Evolutionary conservation across 2,113 vertebrate genomes (phyloP).

Genomic region (Corythornis madagascariensis): DNA sequence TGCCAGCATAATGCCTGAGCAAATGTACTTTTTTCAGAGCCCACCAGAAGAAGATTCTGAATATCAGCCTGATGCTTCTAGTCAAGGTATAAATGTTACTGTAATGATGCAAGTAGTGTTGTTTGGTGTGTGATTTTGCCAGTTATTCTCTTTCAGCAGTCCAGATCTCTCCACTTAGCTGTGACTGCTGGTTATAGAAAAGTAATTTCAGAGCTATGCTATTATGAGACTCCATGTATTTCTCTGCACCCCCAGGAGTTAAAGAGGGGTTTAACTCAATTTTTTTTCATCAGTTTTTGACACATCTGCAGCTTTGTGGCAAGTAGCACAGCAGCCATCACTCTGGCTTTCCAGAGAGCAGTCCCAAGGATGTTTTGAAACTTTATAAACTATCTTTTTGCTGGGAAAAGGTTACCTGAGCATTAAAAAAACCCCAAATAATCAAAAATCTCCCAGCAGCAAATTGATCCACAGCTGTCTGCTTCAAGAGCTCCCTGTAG

Average conservation of each 20-base stretch:
- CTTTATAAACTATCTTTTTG: neutral
- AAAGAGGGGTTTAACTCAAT: neutral
- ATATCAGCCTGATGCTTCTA: constrained; percentile 75
- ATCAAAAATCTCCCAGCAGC: neutral
- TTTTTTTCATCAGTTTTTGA: neutral
- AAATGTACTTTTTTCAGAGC: constrained; percentile 82
- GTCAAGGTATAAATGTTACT: constrained; percentile 72
- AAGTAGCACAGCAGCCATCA: neutral
- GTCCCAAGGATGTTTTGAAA: neutral
- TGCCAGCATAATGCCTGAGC: constrained; percentile 79
- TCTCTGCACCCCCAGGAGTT: neutral
- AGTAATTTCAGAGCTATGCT: neutral
- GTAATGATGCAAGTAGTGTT: neutral
- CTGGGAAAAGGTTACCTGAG: neutral
- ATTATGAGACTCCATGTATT: neutral
- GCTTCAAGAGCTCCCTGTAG: neutral
- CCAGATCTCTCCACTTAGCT: neutral
- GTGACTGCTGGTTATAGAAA: neutral
- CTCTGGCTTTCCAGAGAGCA: neutral
- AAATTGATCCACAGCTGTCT: neutral
- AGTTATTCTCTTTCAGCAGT: neutral
- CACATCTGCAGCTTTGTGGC: neutral
- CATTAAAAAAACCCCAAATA: neutral
- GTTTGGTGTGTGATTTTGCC: neutral
- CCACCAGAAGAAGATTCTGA: constrained; percentile 80